These are phyloP conservation scores for Hypanus sabinus DNA, from an alignment of 2,113 vertebrate species.

Conservation along the genomic window DNA sequence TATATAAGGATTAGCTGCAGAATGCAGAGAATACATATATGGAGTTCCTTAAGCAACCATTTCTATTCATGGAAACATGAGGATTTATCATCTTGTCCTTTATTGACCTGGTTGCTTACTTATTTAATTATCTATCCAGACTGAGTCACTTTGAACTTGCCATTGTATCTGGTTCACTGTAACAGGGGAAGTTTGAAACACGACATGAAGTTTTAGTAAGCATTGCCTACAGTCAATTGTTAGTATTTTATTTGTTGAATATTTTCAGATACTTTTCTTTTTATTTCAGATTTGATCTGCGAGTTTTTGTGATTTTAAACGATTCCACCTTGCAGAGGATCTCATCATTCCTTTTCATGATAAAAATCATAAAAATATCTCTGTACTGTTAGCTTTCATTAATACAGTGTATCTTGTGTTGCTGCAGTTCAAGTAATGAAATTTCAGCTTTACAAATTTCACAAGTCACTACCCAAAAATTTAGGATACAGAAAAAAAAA, in stretches of 20 bases:
- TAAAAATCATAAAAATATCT: background rate
- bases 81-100: background rate
- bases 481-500: too few species aligned
- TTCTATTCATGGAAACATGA: background rate
- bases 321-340: background rate
- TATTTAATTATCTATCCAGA: conserved; percentile 9
- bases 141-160: background rate
- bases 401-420: background rate
- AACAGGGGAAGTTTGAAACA: background rate
- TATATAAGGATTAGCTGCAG: conserved; percentile 15
- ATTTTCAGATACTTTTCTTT: too few species aligned
- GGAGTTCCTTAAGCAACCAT: background rate
- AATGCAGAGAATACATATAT: background rate
- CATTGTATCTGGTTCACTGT: background rate
- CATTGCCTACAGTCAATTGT: background rate
- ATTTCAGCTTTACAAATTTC: too few species aligned
- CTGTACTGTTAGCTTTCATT: background rate
- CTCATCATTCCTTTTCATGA: background rate
- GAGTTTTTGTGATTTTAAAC: too few species aligned
- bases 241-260: too few species aligned
- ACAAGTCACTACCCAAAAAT: too few species aligned
- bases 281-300: too few species aligned
- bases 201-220: background rate
- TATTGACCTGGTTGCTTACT: background rate
- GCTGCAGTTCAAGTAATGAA: too few species aligned